Base-by-base conservation (phyloP, 2,888 invertebrate species). In the Drosophila silvestris region DNA sequence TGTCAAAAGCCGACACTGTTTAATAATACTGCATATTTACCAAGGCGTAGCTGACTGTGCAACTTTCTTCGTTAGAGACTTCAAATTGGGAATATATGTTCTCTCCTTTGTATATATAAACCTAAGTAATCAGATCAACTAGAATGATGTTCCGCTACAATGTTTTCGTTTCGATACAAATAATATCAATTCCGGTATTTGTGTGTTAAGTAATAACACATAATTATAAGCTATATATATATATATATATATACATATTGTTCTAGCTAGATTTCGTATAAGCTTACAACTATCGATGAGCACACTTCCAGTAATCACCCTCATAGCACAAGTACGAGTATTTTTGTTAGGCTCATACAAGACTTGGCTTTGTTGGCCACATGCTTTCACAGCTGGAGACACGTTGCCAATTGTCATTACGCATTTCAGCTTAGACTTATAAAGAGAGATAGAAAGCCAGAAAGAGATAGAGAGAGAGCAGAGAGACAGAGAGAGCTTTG, bases 361-460 rank as follows among this genome's bases (percentile, higher is more conserved):
- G 16, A 26, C 39, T 65, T 73, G 28, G 73, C 73, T 74, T 74
- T 74, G 56, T 28, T 66, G 56, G 74, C 74, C 73, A 66, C 59
- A 61, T 61, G 56, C 52, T 66, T 56, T 32, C 73, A 57, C 74
- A 74, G 73, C 74, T 44, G 74, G 74, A 57, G 35, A 66, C 60
- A 32, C 51, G 35, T 30, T 35, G 59, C 28, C 61, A 54, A 65
- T 73, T 74, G 74, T 74, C 54, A 74, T 66, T 65, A 73, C 28
- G 56, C 22, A n/a, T 52, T 62, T 51, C 54, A n/a, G 56, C 22
- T 41, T 47, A 10, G 64, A 26, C 65, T 56, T 51, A 33, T 14
- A 22, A 50, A 22, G 1, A n/a, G 1, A 54, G 2, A 22, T 19
- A 39, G 19, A 56, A 10, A 19, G 7, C n/a, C 10, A 37, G 19